phyloP scores from a whole-genome alignment of 2,888 invertebrate genomes.

The Yponomeuta evonymella region DNA sequence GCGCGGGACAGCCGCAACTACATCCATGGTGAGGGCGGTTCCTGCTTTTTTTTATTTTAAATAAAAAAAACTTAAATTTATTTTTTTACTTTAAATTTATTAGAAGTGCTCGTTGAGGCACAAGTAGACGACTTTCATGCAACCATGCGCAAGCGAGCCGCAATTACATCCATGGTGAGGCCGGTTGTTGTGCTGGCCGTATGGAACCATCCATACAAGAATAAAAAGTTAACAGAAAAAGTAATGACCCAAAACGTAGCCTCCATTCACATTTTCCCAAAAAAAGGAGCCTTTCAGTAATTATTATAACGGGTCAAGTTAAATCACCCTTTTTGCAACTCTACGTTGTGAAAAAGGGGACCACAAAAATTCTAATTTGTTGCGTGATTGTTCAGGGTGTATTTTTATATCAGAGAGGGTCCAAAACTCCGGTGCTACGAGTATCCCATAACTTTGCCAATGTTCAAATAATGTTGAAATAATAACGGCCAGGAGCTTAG shows the following conservation, averaged over 20 bases:
- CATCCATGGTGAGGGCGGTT: too few species aligned
- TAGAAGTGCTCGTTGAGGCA: too few species aligned
- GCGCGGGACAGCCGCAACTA: too few species aligned
- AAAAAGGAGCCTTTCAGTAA: neutral
- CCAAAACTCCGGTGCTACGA: slow-evolving; percentile 43
- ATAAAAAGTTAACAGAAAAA: neutral
- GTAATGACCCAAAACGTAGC: neutral
- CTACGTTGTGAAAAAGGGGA: slow-evolving; percentile 6
- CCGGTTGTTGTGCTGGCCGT: too few species aligned
- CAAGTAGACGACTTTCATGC: too few species aligned
- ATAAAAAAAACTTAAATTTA: too few species aligned
- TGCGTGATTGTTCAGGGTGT: slow-evolving; percentile 46
- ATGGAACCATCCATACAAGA: too few species aligned
- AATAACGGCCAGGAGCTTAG: slow-evolving; percentile 16
- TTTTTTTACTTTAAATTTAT: too few species aligned
- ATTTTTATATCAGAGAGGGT: slow-evolving; percentile 33
- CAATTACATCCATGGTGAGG: too few species aligned
- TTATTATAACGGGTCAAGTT: slow-evolving; percentile 12
- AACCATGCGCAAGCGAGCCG: too few species aligned
- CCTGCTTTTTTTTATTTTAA: too few species aligned
- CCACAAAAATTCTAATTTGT: slow-evolving; percentile 34
- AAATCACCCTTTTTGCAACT: slow-evolving; percentile 1
- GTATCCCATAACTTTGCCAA: slow-evolving; percentile 53
- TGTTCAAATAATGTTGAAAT: slow-evolving; percentile 52
- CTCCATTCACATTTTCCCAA: neutral